A percentile compares a stretch with the other conserved stretches of the same genome.
phyloP scores from a whole-genome alignment of 2,888 invertebrate species.

The Chrysopilus asiliformis region DNA sequence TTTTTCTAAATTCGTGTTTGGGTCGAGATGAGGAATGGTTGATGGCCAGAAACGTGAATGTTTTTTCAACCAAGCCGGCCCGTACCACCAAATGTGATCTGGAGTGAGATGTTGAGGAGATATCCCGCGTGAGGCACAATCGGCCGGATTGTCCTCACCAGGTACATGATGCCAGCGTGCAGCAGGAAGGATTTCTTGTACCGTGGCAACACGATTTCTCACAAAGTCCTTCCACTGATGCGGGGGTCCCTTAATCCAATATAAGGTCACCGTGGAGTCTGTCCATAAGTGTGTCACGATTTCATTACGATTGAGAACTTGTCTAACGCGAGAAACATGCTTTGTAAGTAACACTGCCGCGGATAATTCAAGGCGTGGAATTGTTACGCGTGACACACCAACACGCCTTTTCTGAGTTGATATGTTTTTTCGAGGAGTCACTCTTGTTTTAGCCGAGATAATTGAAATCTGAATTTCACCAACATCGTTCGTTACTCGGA shows the following conservation, averaged over 20 bases:
- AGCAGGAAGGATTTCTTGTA: conserved; percentile 4
- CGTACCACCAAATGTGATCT: background rate
- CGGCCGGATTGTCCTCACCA: background rate
- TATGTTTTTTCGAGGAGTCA: background rate
- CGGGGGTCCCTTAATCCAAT: conserved; percentile 6
- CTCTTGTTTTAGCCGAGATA: background rate
- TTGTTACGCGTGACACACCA: conserved; percentile 9
- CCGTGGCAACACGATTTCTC: conserved; percentile 5
- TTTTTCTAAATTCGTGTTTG: background rate
- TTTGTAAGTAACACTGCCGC: background rate
- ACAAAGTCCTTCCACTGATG: conserved; percentile 8
- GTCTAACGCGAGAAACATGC: background rate
- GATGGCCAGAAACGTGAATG: conserved; percentile 1
- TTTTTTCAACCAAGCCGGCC: conserved; percentile 1
- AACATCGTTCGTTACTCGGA: background rate
- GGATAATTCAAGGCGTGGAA: conserved; percentile 5
- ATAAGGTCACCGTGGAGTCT: conserved; percentile 6
- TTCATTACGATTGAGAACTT: background rate
- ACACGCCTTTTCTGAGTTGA: too few species aligned
- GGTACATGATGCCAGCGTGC: conserved; percentile 7
- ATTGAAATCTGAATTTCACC: background rate
- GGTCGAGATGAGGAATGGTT: background rate
- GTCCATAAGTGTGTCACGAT: conserved; percentile 3
- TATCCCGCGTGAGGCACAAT: too few species aligned
- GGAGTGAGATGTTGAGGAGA: background rate